Conservation (phyloP, 2,888 invertebrate genomes). For the Choristoneura rosaceana region DNA sequence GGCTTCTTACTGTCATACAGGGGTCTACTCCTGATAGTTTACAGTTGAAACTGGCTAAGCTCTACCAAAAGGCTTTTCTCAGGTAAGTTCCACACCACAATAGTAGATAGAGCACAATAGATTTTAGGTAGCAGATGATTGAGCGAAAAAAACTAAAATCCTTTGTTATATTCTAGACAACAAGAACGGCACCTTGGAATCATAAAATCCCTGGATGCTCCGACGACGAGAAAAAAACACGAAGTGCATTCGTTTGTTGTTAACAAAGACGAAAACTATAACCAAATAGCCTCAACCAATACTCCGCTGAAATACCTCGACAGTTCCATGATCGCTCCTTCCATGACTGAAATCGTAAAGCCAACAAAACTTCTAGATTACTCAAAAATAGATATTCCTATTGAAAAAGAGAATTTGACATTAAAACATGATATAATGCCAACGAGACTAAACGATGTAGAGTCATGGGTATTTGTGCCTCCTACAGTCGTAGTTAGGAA, state of each 20-base stretch:
- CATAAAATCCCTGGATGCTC: conserved; percentile 80
- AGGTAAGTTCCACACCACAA: conserved; percentile 77
- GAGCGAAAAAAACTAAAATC: background rate
- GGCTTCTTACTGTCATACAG: conserved; percentile 92
- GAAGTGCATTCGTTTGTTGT: conserved; percentile 80
- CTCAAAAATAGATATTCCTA: conserved; percentile 48
- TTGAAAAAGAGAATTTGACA: conserved; percentile 54
- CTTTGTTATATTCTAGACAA: conserved; percentile 83
- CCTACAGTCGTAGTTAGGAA: conserved; percentile 70
- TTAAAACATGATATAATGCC: conserved; percentile 60
- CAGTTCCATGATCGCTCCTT: conserved; percentile 57
- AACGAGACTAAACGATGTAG: conserved; percentile 64
- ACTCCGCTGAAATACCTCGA: conserved; percentile 67
- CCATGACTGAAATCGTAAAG: conserved; percentile 27
- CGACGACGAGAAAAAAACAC: conserved; percentile 76
- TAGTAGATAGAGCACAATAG: background rate
- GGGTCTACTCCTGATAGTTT: conserved; percentile 87
- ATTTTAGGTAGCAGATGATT: background rate
- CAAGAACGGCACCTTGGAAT: conserved; percentile 93
- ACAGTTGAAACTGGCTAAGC: conserved; percentile 90
- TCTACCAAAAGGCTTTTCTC: conserved; percentile 93
- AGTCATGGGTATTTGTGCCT: conserved; percentile 75
- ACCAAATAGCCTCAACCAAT: conserved; percentile 57
- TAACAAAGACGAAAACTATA: conserved; percentile 66
- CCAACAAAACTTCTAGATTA: conserved; percentile 33